Conservation (phyloP, 2,888 invertebrate genomes). For the Ormyrus rosae region DNA sequence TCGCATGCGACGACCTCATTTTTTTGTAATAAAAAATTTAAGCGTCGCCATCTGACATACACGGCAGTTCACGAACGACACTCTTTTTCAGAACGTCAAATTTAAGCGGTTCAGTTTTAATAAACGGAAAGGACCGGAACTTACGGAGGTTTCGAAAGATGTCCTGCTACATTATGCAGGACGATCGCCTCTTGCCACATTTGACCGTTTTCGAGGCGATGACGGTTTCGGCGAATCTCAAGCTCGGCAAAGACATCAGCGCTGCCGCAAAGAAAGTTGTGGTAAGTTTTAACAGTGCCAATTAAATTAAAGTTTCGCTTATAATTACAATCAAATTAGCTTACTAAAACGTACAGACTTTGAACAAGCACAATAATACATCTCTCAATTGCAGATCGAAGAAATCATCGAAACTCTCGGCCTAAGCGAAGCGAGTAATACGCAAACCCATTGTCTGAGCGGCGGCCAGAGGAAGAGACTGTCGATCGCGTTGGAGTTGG, state of each 20-base stretch:
- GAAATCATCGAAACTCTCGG: slow-evolving; percentile 92
- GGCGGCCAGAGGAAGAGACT: slow-evolving; percentile 94
- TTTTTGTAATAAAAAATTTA: too few relatives aligned
- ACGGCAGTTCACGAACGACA: too few relatives aligned
- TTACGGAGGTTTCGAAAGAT: slow-evolving; percentile 92
- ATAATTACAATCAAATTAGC: not conserved
- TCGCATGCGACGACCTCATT: too few relatives aligned
- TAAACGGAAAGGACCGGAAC: slow-evolving; percentile 92
- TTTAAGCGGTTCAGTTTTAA: slow-evolving; percentile 89
- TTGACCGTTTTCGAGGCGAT: slow-evolving; percentile 94
- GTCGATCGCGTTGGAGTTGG: slow-evolving; percentile 93
- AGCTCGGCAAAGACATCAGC: slow-evolving; percentile 88
- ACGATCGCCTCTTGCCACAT: slow-evolving; percentile 92
- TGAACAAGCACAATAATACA: not conserved
- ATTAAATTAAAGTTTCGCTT: not conserved
- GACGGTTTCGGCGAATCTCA: slow-evolving; percentile 95
- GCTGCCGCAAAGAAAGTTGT: slow-evolving; percentile 85
- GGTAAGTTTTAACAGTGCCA: slow-evolving; percentile 74
- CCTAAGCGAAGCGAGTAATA: slow-evolving; percentile 87
- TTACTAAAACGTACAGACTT: not conserved
- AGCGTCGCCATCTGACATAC: too few relatives aligned
- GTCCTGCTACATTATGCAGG: slow-evolving; percentile 98
- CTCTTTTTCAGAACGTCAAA: slow-evolving; percentile 84
- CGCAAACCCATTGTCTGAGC: slow-evolving; percentile 88
- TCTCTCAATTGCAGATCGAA: slow-evolving; percentile 73